These are phyloP conservation scores for Vandiemenella viatica DNA, from an alignment of 2,888 invertebrate genomes.

Conservation along the genomic window DNA sequence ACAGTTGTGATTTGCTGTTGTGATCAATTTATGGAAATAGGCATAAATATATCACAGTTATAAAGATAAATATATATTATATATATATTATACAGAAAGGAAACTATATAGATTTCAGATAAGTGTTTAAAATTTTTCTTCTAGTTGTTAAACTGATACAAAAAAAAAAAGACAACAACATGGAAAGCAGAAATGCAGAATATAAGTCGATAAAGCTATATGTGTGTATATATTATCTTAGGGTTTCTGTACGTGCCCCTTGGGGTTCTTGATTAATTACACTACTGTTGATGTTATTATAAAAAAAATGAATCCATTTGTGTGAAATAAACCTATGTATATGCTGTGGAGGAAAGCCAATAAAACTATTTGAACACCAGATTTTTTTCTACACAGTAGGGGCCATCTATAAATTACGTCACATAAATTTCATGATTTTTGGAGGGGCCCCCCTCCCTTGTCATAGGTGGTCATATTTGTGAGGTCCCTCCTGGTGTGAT, in stretches of 20 bases:
- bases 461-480: too few species aligned
- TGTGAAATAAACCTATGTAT: conserved; percentile 15
- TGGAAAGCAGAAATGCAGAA: conserved; percentile 15
- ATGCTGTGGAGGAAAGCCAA: conserved; percentile 13
- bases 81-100: conserved; percentile 8
- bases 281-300: conserved; percentile 9
- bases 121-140: conserved; percentile 10
- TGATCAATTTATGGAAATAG: conserved; percentile 7
- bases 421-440: too few species aligned
- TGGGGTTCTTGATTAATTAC: conserved; percentile 9
- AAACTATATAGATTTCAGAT: conserved; percentile 9
- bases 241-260: conserved; percentile 10
- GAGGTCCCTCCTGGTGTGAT: too few species aligned
- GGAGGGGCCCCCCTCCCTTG: too few species aligned
- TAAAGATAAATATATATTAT: conserved; percentile 8
- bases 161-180: too few species aligned
- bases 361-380: neutral
- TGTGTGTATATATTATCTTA: conserved; percentile 11
- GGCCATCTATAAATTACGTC: too few species aligned
- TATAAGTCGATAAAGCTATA: conserved; percentile 8
- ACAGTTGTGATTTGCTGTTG: conserved; percentile 14
- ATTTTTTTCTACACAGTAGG: too few species aligned
- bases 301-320: too few species aligned
- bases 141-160: conserved; percentile 13
- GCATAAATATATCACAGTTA: conserved; percentile 1